phyloP scores from a whole-genome alignment of 2,888 invertebrate genomes.

The Chloroclysta siterata region DNA sequence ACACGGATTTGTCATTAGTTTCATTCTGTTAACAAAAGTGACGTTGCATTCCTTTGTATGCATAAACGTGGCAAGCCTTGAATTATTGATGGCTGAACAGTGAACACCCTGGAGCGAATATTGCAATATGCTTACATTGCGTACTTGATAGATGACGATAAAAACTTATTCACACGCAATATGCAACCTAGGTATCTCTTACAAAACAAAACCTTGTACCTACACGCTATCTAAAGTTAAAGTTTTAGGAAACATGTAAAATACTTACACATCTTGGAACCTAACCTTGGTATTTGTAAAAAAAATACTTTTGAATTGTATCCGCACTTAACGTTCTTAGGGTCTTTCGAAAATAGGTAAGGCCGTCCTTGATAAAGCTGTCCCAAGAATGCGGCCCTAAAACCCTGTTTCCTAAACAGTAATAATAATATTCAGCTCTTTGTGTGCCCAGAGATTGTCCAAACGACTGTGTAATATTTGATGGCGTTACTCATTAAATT shows the following conservation, averaged over 20 bases:
- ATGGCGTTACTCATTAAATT: background rate
- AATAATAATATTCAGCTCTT: constrained; percentile 36
- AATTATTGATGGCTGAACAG: constrained; percentile 6
- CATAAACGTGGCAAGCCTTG: constrained; percentile 4
- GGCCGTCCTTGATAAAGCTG: constrained; percentile 47
- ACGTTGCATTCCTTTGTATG: constrained; percentile 34
- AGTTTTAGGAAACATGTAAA: background rate
- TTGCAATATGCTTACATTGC: background rate
- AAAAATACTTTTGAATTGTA: background rate
- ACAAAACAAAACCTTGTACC: constrained; percentile 6
- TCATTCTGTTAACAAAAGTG: constrained; percentile 34
- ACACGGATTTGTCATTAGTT: constrained; percentile 22
- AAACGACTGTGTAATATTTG: constrained; percentile 3
- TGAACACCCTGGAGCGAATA: constrained; percentile 12
- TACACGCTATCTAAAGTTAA: background rate
- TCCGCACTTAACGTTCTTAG: background rate
- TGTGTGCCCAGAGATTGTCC: constrained; percentile 6
- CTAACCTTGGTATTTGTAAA: background rate
- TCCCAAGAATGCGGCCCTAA: constrained; percentile 54
- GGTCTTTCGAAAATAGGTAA: constrained; percentile 49
- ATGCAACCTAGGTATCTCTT: background rate
- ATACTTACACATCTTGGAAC: background rate
- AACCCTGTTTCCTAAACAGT: constrained; percentile 47
- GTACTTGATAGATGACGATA: background rate
- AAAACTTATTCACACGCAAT: constrained; percentile 1